Conservation (phyloP, 2,113 vertebrate genomes). For the Muscicapa adusta region DNA sequence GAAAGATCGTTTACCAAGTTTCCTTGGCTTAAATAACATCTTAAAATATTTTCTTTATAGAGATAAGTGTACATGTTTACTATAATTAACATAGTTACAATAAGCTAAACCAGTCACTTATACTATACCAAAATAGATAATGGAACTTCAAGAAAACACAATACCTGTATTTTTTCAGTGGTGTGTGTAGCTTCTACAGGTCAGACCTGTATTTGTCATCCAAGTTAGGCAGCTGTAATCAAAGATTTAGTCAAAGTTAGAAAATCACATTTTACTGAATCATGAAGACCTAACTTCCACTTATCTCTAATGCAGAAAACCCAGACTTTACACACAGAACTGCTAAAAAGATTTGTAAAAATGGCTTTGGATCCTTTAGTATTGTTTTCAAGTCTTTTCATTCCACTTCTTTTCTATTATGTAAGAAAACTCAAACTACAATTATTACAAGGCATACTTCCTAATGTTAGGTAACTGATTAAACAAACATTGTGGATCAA, state of each 20-base stretch:
- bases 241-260: not conserved
- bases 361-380: not conserved
- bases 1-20: not conserved
- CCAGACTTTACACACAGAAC: not conserved
- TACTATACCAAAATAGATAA: not conserved
- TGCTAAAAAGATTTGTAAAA: not conserved
- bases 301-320: not conserved
- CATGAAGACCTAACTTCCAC: not conserved
- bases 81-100: not conserved
- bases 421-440: not conserved
- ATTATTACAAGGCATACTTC: not conserved
- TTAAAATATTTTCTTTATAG: not conserved
- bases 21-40: not conserved
- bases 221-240: not conserved
- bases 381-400: not conserved
- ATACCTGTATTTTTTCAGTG: not conserved
- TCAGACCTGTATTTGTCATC: not conserved
- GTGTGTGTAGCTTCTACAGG: not conserved
- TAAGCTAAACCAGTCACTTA: not conserved
- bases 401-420: not conserved
- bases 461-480: conserved; percentile 33
- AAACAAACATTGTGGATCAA: conserved; percentile 53
- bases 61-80: not conserved
- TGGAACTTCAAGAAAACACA: not conserved
- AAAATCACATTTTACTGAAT: not conserved